phyloP scores from a whole-genome alignment of 2,888 invertebrate species.

The Phortica magna region DNA sequence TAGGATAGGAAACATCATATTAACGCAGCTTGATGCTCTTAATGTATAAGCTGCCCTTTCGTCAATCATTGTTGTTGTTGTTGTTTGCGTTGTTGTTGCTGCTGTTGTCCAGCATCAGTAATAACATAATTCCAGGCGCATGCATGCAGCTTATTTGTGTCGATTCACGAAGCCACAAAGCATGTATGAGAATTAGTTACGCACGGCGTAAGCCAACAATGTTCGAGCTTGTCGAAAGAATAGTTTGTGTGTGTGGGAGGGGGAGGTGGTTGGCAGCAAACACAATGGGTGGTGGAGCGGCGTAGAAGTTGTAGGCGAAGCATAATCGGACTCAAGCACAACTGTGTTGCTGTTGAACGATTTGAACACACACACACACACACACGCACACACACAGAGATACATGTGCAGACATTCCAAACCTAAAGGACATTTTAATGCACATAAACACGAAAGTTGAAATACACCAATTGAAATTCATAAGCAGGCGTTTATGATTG shows the following conservation, averaged over 20 bases:
- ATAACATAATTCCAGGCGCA: conserved; percentile 27
- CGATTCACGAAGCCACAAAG: conserved; percentile 11
- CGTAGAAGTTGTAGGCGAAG: neutral
- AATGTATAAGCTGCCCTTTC: conserved; percentile 27
- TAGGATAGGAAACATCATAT: conserved; percentile 71
- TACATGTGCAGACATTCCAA: neutral
- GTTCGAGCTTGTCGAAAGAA: neutral
- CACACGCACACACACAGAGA: conserved; percentile 51
- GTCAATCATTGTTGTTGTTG: neutral
- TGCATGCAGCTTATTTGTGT: conserved; percentile 25
- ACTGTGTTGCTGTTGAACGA: too few species aligned
- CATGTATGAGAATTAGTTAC: conserved; percentile 59
- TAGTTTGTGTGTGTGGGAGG: neutral
- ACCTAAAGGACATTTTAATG: conserved; percentile 23
- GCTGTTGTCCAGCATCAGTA: neutral
- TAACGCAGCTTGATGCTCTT: conserved; percentile 68
- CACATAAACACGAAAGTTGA: conserved; percentile 19
- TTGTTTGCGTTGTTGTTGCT: neutral
- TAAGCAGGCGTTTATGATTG: conserved; percentile 53
- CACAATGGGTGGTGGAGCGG: neutral
- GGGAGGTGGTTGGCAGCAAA: neutral
- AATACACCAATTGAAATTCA: conserved; percentile 65
- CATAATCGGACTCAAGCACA: too few species aligned
- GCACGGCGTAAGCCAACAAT: conserved; percentile 50
- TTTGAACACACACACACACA: conserved; percentile 63